Conservation (phyloP, 2,113 vertebrate genomes). For the Patagioenas fasciata region DNA sequence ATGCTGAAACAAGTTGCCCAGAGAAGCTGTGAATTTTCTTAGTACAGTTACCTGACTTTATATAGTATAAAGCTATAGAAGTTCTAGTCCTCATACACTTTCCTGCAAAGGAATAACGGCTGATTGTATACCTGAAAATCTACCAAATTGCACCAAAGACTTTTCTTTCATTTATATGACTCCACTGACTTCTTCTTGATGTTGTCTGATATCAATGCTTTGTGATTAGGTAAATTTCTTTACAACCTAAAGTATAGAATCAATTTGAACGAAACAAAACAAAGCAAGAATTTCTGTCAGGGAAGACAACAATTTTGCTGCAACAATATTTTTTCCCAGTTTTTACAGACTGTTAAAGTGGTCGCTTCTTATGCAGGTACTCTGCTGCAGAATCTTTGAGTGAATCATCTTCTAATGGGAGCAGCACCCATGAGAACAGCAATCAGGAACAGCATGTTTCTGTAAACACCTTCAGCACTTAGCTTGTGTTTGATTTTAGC, state of each 20-base stretch:
- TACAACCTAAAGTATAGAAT: neutral
- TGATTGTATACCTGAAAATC: neutral
- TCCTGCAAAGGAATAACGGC: neutral
- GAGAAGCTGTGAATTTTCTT: neutral
- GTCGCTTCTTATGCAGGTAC: neutral
- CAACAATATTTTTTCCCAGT: neutral
- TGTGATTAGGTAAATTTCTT: neutral
- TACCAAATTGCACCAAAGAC: neutral
- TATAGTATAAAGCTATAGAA: neutral
- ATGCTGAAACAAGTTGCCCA: neutral
- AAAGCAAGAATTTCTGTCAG: neutral
- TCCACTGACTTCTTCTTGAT: neutral
- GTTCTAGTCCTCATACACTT: neutral
- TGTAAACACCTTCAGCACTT: conserved; percentile 30
- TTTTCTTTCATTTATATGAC: neutral
- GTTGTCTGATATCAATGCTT: neutral
- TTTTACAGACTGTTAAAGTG: neutral
- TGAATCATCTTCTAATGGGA: neutral
- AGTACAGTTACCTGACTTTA: neutral
- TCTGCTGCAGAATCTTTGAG: neutral
- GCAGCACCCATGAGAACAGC: neutral
- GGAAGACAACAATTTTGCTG: neutral
- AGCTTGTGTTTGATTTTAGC: neutral
- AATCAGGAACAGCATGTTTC: neutral
- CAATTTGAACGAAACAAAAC: neutral